These are phyloP conservation scores for Drosophila hamatofila DNA, from an alignment of 2,888 invertebrate species.

Conservation along the genomic window DNA sequence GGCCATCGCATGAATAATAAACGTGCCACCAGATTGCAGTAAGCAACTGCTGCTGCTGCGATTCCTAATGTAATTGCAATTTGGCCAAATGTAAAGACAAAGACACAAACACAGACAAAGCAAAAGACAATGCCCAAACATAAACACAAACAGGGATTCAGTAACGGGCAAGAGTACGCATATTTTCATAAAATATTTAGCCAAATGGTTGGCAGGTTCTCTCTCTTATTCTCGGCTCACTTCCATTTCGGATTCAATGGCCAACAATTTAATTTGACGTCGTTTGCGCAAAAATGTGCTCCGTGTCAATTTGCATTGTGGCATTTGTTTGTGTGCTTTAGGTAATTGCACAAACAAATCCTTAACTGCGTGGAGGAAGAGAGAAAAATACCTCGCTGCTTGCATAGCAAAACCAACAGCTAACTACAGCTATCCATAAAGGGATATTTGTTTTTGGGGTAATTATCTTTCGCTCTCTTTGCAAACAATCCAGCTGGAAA, in stretches of 20 bases:
- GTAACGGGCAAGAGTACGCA: slow-evolving; percentile 42
- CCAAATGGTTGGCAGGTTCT: slow-evolving; percentile 63
- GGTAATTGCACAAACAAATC: slow-evolving; percentile 68
- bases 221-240: slow-evolving; percentile 15
- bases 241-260: slow-evolving; percentile 66
- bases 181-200: slow-evolving; percentile 76
- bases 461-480: neutral
- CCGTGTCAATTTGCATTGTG: slow-evolving; percentile 21
- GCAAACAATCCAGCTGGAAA: neutral
- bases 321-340: slow-evolving; percentile 37
- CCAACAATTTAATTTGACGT: slow-evolving; percentile 71
- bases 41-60: slow-evolving; percentile 20
- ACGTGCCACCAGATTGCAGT: slow-evolving; percentile 55
- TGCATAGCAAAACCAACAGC: slow-evolving; percentile 35
- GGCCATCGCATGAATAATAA: slow-evolving; percentile 66
- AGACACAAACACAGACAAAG: slow-evolving; percentile 2
- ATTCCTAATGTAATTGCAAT: slow-evolving; percentile 71
- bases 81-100: slow-evolving; percentile 20
- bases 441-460: slow-evolving; percentile 3
- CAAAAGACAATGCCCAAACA: slow-evolving; percentile 21
- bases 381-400: slow-evolving; percentile 20
- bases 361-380: neutral
- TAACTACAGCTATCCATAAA: slow-evolving; percentile 2
- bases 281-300: slow-evolving; percentile 59
- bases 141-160: slow-evolving; percentile 29